Percentiles rank a stretch among this genome's conserved stretches.
These are phyloP conservation scores for Cercopithecus petaurista DNA, from an alignment of 2,797 vertebrate genomes.

Conservation along the genomic window DNA sequence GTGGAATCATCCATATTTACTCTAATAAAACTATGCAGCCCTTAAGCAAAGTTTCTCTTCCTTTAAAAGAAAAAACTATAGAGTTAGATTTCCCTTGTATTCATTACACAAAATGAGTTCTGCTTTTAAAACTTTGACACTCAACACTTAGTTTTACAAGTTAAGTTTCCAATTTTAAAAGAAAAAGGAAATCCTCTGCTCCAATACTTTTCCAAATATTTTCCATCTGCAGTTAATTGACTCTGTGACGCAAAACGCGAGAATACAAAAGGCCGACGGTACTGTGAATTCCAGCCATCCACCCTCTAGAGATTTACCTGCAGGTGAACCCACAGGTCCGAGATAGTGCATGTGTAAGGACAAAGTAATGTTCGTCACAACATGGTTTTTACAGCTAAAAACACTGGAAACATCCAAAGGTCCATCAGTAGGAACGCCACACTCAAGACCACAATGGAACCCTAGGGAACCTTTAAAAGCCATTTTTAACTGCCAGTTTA, in stretches of 20 bases:
- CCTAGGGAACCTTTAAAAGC: not conserved
- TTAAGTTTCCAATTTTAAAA: conserved; percentile 73
- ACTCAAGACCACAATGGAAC: not conserved
- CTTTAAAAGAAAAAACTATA: conserved; percentile 87
- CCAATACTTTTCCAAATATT: not conserved
- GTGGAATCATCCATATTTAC: conserved; percentile 91
- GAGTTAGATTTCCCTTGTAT: conserved; percentile 88
- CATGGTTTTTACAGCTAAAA: not conserved
- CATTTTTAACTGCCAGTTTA: not conserved
- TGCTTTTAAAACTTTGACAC: conserved; percentile 85
- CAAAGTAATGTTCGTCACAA: not conserved
- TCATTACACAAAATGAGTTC: conserved; percentile 87
- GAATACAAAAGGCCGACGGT: not conserved
- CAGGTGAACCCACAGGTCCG: not conserved
- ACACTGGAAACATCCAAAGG: not conserved
- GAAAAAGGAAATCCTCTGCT: too few relatives aligned
- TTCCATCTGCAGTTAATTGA: not conserved
- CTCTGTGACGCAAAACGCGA: not conserved
- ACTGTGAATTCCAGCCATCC: not conserved
- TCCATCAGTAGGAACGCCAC: not conserved
- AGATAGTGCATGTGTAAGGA: not conserved
- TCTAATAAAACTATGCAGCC: conserved; percentile 89
- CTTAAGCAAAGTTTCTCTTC: conserved; percentile 89
- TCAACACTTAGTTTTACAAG: conserved; percentile 84
- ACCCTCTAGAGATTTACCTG: not conserved